Evolutionary conservation across 2,888 invertebrate genomes (phyloP), one percentile per base, ranked within the genome.

Genomic region (Sturmia bella): DNA sequence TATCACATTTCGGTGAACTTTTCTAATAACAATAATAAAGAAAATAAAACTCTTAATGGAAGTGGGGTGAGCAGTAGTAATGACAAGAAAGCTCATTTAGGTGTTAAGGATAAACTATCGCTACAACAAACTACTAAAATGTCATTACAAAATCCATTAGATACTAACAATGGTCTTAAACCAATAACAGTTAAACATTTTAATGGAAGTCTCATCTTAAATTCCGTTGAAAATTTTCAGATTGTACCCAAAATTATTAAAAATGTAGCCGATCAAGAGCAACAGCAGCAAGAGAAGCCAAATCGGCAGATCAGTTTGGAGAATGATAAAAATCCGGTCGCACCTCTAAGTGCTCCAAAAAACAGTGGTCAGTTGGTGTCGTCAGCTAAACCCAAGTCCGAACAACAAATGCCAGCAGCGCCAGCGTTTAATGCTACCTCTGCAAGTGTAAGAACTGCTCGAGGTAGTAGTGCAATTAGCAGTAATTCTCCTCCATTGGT

Each of bases 161-260:
- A 79, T 80, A 83, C 83, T 84, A 68, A 83, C 83, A 80, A 84
- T 79, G 73, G 74, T 27, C 48, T 64, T 82, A 80, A 61, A 48
- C 68, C 63, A 70, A 82, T 79, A 63, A 61, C 50, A 56, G 85
- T 39, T 39, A 76, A 73, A 59, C 72, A 83, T 64, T 80, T 86
- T 84, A 88, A 89, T 86, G 85, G 87, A 52, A 89, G 89, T 74
- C 84, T 87, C 84, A 90, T 90, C 84, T 83, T 91, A 88, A 90
- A 91, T 87, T 91, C 91, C 87, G 91, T 91, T 89, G 91, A 91
- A 91, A 91, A 91, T 88, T 91, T 91, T 91, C 91, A 91, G 91
- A 91, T 91, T 76, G 88, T 88, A 48, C 90, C 88, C 11, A 89
- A 91, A 80, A 84, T 87, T 5, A 79, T 87, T 24, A 85, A 84